Conservation (phyloP, 2,888 invertebrate genomes). For the Amiota minor region DNA sequence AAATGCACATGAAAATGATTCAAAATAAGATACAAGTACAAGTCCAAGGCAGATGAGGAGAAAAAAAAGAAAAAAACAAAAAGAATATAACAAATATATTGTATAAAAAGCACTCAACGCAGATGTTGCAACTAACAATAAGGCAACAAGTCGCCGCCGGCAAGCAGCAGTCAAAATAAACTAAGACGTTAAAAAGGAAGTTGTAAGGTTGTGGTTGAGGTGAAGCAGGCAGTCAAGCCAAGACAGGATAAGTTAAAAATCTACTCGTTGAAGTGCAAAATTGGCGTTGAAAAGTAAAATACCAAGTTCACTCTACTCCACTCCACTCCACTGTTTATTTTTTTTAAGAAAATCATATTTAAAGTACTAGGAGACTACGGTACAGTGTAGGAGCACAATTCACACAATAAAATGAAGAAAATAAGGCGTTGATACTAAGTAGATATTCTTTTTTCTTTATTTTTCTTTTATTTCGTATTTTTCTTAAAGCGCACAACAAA, state of each 20-base stretch:
- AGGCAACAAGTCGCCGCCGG: constrained; percentile 66
- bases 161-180: constrained; percentile 37
- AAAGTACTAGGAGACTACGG: background rate
- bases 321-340: background rate
- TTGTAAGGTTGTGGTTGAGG: no score
- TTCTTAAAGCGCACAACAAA: background rate
- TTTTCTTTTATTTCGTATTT: no score
- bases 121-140: constrained; percentile 52
- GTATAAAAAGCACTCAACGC: constrained; percentile 34
- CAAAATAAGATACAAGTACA: background rate
- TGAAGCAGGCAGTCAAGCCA: constrained; percentile 35
- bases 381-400: background rate
- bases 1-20: background rate
- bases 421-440: no score
- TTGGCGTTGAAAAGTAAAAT: constrained; percentile 63
- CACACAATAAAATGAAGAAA: no score
- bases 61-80: no score
- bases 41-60: no score
- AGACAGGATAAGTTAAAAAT: constrained; percentile 34
- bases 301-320: no score
- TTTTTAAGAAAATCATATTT: background rate
- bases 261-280: constrained; percentile 59
- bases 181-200: background rate
- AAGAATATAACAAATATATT: constrained; percentile 31
- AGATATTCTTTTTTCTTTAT: no score